Evolutionary conservation across 2,888 invertebrate species (phyloP).

Genomic region (Spicauda simplicius): DNA sequence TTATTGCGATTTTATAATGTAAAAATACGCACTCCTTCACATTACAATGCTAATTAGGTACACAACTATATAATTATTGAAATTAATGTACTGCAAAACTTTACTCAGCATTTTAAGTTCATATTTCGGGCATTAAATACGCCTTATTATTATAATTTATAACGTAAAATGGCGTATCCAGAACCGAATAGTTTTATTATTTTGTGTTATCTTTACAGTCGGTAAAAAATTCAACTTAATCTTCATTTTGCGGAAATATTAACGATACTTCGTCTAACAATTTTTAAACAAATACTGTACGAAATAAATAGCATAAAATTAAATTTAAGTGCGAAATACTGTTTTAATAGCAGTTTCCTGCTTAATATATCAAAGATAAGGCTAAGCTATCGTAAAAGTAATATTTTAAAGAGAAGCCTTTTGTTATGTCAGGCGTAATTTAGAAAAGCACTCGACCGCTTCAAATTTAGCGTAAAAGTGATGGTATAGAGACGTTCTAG

Average conservation of each 20-base stretch:
- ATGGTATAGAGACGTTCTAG: no score
- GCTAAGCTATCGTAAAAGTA: not conserved
- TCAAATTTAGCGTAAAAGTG: not conserved
- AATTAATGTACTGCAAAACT: slow-evolving; percentile 28
- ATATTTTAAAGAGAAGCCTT: not conserved
- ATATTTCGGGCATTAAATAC: slow-evolving; percentile 2
- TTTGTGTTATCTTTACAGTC: slow-evolving; percentile 10
- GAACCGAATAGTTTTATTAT: slow-evolving; percentile 17
- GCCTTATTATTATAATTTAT: slow-evolving; percentile 21
- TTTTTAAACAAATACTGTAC: not conserved
- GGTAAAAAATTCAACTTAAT: slow-evolving; percentile 4
- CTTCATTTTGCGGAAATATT: slow-evolving; percentile 1
- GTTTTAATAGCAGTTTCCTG: not conserved
- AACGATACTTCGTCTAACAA: not conserved
- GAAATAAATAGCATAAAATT: slow-evolving; percentile 1
- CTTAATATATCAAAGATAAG: slow-evolving; percentile 3
- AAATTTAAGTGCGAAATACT: slow-evolving; percentile 1
- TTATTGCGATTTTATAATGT: slow-evolving; percentile 23
- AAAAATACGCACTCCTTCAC: slow-evolving; percentile 19
- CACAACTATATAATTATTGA: slow-evolving; percentile 28
- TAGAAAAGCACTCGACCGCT: slow-evolving; percentile 1
- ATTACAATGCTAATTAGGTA: slow-evolving; percentile 14
- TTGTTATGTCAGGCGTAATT: not conserved
- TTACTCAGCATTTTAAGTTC: not conserved
- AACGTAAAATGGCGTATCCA: slow-evolving; percentile 23